Percentiles rank a stretch among this genome's conserved stretches.
Conservation (phyloP, 2,113 vertebrate species). For the Passerina amoena region DNA sequence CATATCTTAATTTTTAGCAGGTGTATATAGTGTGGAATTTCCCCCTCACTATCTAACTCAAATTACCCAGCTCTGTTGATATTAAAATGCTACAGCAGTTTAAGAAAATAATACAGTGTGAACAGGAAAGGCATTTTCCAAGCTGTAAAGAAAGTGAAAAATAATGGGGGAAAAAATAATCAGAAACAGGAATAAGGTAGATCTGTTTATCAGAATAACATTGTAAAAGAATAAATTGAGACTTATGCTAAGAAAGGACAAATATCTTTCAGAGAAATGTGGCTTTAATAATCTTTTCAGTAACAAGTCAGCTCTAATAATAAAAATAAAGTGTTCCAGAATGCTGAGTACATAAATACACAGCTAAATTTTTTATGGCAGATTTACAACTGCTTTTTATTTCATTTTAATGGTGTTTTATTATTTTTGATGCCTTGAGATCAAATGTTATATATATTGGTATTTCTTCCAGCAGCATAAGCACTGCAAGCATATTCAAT, state of each 20-base stretch:
- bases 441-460: not conserved
- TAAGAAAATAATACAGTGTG: not conserved
- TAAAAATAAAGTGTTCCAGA: not conserved
- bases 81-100: not conserved
- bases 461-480: not conserved
- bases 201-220: not conserved
- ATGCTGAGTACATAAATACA: not conserved
- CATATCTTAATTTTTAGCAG: not conserved
- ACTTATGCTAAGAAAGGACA: not conserved
- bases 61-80: not conserved
- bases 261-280: not conserved
- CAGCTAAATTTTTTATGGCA: not conserved
- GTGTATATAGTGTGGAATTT: not conserved
- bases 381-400: not conserved
- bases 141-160: not conserved
- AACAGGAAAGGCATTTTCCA: not conserved
- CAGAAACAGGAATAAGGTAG: not conserved
- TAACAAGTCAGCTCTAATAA: not conserved
- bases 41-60: not conserved
- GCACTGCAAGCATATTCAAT: not conserved
- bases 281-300: slow-evolving; percentile 8
- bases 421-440: not conserved
- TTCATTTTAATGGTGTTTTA: not conserved
- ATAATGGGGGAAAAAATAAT: not conserved
- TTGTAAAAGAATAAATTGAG: not conserved